Percentiles rank a stretch among this genome's conserved stretches.
Conservation (phyloP, 2,797 vertebrate species). For the Morus bassanus region DNA sequence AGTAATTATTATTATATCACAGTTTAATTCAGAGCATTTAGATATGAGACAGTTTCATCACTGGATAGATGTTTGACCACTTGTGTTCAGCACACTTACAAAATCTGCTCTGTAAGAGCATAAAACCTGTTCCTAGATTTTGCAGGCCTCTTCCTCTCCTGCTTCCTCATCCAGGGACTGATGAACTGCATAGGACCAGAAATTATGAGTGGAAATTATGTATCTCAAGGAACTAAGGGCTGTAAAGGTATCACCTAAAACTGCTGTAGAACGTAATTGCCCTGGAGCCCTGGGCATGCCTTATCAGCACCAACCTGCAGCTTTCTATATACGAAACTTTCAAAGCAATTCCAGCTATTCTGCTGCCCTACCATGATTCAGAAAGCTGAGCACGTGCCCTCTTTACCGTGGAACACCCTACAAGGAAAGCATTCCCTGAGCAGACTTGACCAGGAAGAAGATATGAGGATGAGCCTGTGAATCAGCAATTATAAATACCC, state of each 20-base stretch:
- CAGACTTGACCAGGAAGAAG: neutral
- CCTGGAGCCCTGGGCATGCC: neutral
- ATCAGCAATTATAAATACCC: neutral
- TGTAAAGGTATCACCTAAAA: neutral
- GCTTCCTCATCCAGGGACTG: neutral
- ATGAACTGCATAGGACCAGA: neutral
- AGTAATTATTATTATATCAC: neutral
- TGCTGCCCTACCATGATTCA: neutral
- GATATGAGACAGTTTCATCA: neutral
- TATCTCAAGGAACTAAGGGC: neutral
- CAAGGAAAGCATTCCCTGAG: neutral
- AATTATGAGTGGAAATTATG: neutral
- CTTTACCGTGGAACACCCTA: neutral
- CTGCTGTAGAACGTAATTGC: neutral
- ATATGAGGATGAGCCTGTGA: neutral
- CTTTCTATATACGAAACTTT: neutral
- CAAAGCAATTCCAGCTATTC: neutral
- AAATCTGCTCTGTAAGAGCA: neutral
- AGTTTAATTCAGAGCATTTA: neutral
- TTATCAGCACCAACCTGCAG: neutral
- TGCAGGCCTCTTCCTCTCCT: neutral
- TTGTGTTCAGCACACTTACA: neutral
- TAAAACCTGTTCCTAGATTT: neutral
- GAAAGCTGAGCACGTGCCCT: neutral
- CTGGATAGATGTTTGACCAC: neutral